Conservation (phyloP, 2,113 vertebrate species). For the Python bivittatus region DNA sequence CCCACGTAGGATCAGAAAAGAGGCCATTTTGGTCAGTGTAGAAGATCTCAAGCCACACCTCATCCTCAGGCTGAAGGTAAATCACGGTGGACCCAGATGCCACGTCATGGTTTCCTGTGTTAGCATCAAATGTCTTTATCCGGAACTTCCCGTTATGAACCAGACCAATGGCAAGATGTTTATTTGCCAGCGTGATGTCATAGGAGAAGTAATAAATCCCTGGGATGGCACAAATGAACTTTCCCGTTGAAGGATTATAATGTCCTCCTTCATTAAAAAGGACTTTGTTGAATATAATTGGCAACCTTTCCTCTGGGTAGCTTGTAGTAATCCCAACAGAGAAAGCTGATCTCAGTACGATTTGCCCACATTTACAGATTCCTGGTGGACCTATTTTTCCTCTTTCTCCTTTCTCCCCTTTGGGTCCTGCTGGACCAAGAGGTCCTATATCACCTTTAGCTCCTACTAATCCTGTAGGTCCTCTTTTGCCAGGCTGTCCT, state of each 20-base stretch:
- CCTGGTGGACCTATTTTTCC: conserved; percentile 83
- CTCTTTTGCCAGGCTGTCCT: conserved; percentile 88
- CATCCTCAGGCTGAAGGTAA: conserved; percentile 92
- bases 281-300: conserved; percentile 96
- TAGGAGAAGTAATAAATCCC: conserved; percentile 98
- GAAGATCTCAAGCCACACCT: conserved; percentile 99
- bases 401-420: conserved; percentile 84
- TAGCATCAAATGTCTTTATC: conserved; percentile 95
- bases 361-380: conserved; percentile 88
- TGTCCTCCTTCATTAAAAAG: conserved; percentile 93
- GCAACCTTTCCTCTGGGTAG: conserved; percentile 88
- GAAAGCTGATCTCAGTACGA: conserved; percentile 92
- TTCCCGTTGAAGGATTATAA: conserved; percentile 92
- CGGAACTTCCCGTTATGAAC: conserved; percentile 94
- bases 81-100: conserved; percentile 93
- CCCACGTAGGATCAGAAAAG: conserved; percentile 92
- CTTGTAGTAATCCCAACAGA: conserved; percentile 96
- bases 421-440: conserved; percentile 78
- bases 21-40: conserved; percentile 93
- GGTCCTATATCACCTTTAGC: conserved; percentile 80
- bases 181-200: conserved; percentile 95
- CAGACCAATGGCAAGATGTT: conserved; percentile 93
- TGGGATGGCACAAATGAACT: conserved; percentile 93
- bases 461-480: conserved; percentile 81
- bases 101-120: conserved; percentile 96